Evolutionary conservation across 2,888 invertebrate species (phyloP).

Genomic region (Drosophila ochracea): DNA sequence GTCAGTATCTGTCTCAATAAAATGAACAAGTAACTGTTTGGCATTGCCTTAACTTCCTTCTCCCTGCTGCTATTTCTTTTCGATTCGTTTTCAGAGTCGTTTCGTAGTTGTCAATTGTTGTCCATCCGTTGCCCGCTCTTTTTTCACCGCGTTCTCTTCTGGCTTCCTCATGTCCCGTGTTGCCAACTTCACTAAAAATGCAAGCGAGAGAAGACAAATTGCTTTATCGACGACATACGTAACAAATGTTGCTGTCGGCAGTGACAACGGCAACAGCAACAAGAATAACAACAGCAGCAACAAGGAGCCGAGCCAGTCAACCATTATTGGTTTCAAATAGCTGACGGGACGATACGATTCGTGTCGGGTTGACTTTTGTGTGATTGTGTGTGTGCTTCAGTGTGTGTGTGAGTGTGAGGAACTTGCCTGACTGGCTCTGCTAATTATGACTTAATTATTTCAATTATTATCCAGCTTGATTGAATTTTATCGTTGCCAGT

Average conservation of each 20-base stretch:
- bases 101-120: slow-evolving; percentile 72
- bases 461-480: slow-evolving; percentile 72
- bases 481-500: slow-evolving; percentile 53
- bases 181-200: slow-evolving; percentile 65
- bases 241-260: slow-evolving; percentile 81
- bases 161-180: slow-evolving; percentile 37
- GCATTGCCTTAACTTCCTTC: slow-evolving; percentile 44
- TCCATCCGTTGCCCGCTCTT: slow-evolving; percentile 30
- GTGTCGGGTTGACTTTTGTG: slow-evolving; percentile 25
- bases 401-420: slow-evolving; percentile 2
- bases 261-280: slow-evolving; percentile 71
- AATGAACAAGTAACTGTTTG: slow-evolving; percentile 80
- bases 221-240: slow-evolving; percentile 80
- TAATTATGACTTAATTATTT: slow-evolving; percentile 79
- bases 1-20: slow-evolving; percentile 53
- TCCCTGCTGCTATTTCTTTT: slow-evolving; percentile 43
- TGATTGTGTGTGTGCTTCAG: background rate
- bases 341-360: slow-evolving; percentile 52
- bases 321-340: slow-evolving; percentile 78
- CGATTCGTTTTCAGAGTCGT: slow-evolving; percentile 44
- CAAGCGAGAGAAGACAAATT: slow-evolving; percentile 78
- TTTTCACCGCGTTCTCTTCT: slow-evolving; percentile 8
- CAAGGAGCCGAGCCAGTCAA: slow-evolving; percentile 47
- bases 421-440: slow-evolving; percentile 47
- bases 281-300: slow-evolving; percentile 46